phyloP scores from a whole-genome alignment of 37 sponge, comb jelly and placozoan species.

The Theonella swinhoei region DNA sequence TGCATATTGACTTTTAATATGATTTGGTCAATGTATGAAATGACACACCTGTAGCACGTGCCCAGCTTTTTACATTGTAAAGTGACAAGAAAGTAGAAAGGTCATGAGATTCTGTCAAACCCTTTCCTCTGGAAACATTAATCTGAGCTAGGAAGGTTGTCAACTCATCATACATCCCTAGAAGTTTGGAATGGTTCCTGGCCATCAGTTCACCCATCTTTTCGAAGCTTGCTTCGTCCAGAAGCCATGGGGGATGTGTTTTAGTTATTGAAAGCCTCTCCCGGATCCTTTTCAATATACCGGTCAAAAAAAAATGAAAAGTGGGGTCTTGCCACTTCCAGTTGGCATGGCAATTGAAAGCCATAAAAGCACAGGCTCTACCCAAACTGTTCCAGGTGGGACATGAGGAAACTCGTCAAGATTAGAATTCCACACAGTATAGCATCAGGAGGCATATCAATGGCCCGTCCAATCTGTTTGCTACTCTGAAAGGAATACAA shows the following conservation, averaged over 20 bases:
- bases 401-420: background rate
- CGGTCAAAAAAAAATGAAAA: background rate
- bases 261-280: background rate
- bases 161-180: constrained; percentile 42
- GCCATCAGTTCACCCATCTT: constrained; percentile 38
- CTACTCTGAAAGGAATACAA: constrained; percentile 8
- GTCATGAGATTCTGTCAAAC: constrained; percentile 18
- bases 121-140: constrained; percentile 7
- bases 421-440: constrained; percentile 2
- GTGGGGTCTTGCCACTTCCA: constrained; percentile 20
- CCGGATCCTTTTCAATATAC: background rate
- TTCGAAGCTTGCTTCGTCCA: constrained; percentile 31
- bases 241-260: background rate
- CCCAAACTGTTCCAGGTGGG: constrained; percentile 18
- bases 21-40: too few species aligned
- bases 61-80: constrained; percentile 31
- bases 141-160: constrained; percentile 26
- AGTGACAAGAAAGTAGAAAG: constrained; percentile 19
- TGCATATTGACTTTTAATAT: too few species aligned
- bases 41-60: constrained; percentile 30
- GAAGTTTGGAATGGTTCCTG: background rate
- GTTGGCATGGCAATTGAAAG: constrained; percentile 25
- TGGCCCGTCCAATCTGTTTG: constrained; percentile 26
- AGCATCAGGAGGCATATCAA: constrained; percentile 27
- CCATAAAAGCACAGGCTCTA: constrained; percentile 35